Evolutionary conservation across 2,113 vertebrate species (phyloP), one percentile per base, ranked within the genome.

Genomic region (Himantopus leucocephalus): DNA sequence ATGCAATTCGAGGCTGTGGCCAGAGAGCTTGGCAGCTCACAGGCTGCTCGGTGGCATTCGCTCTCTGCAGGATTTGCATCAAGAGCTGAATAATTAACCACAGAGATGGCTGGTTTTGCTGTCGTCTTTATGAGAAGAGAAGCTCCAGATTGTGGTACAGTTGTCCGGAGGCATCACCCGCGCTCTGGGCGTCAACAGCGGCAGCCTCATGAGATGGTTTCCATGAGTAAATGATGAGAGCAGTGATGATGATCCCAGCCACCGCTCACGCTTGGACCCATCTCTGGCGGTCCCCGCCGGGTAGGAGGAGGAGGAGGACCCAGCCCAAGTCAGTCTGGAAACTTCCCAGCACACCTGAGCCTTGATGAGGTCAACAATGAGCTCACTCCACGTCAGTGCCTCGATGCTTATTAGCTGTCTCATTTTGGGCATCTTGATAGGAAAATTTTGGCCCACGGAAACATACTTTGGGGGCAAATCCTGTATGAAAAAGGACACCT

Each of bases 241-340:
- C 30, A 23, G 59, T 14, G 48, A 15, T 4, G 4, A 32, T 4
- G 2, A 21, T 13, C 70, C 17, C 53, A 71, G 14, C 7, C 10
- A 26, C 29, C 1, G 1, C 79, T 34, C 5, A 0, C 1, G 1
- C 37, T 58, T 3, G 21, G 39, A 20, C 70, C 17, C 53, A 59
- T 29, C 50, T 48, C 41, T 48, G 9, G 3, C 1, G 13, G 37
- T 62, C 48, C 48, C 27, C 3, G 2, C 14, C 2, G 4, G 70
- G 48, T 34, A 45, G 48, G 34, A 62, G 47, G 37, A 55, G 43
- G 43, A 45, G 10, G 39, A 50, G 29, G 43, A 43, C 45, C 14
- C 20, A n/a, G 45, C 45, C 45, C 45, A 32, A 26, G 55, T 8
- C 15, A 14, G 45, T 22, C 23, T 12, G 15, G 59, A 47, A 56